Percentiles rank a stretch among this genome's conserved stretches.
These are phyloP conservation scores for Hipposideros armiger DNA, from an alignment of 2,113 vertebrate species.

Conservation along the genomic window DNA sequence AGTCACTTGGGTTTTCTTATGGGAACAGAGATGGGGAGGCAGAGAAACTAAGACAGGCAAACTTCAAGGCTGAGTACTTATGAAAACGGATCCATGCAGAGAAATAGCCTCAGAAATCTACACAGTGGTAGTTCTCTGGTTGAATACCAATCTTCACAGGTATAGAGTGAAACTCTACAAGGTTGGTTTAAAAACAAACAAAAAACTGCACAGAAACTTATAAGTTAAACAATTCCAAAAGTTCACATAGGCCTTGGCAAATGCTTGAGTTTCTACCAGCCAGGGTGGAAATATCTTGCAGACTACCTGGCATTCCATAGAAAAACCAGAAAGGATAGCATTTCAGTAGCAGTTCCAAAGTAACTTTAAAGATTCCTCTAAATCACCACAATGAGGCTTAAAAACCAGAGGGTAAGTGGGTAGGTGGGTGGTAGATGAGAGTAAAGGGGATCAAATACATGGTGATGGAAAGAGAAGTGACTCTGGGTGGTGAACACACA, in stretches of 20 bases:
- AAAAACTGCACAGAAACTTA: not conserved
- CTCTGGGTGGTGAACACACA: too few relatives aligned
- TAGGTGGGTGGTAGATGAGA: too few relatives aligned
- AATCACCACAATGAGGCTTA: not conserved
- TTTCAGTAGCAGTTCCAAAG: not conserved
- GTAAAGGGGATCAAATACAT: too few relatives aligned
- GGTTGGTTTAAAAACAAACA: not conserved
- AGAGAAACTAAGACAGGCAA: not conserved
- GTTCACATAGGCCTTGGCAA: not conserved
- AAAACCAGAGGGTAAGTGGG: too few relatives aligned
- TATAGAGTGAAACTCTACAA: not conserved
- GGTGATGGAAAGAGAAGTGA: too few relatives aligned
- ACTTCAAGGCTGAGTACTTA: not conserved
- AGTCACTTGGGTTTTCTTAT: not conserved
- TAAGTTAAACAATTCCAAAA: not conserved
- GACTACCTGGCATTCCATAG: not conserved
- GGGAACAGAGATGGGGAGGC: not conserved
- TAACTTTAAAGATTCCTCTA: not conserved
- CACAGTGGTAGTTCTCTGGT: not conserved
- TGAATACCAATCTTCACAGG: not conserved
- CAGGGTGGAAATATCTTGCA: not conserved
- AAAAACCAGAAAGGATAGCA: not conserved
- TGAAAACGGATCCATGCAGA: not conserved
- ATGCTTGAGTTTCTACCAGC: not conserved
- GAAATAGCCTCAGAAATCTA: not conserved